phyloP scores from a whole-genome alignment of 2,797 vertebrate genomes.

The Karalla daura region DNA sequence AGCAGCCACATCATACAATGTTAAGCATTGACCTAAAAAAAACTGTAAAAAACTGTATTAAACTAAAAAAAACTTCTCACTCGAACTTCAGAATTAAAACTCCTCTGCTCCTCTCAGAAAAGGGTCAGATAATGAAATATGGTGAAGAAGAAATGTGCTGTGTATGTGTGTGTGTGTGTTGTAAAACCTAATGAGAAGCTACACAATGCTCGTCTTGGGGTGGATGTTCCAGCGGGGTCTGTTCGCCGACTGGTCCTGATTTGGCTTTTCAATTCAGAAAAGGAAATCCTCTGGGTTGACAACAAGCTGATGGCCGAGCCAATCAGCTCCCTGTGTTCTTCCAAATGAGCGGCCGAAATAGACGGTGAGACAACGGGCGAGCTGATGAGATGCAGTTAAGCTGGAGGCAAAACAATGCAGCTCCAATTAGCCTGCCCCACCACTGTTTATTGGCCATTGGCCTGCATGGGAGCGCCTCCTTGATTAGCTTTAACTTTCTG shows the following conservation, averaged over 20 bases:
- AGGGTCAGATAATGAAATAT: neutral
- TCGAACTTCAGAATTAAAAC: too few relatives aligned
- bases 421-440: conserved; percentile 64
- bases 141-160: neutral
- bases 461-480: conserved; percentile 30
- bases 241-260: conserved; percentile 17
- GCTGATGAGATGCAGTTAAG: conserved; percentile 51
- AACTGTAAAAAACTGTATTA: too few relatives aligned
- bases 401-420: conserved; percentile 54
- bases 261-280: conserved; percentile 19
- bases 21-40: too few relatives aligned
- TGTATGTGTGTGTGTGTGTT: neutral
- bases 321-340: conserved; percentile 27
- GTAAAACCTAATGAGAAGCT: conserved; percentile 13
- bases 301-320: conserved; percentile 40
- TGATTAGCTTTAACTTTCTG: conserved; percentile 24
- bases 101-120: neutral
- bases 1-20: conserved; percentile 12
- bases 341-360: conserved; percentile 50
- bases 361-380: conserved; percentile 42
- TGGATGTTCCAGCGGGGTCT: neutral
- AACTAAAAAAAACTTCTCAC: too few relatives aligned
- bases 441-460: conserved; percentile 33
- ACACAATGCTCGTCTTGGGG: neutral
- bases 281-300: conserved; percentile 33